These are phyloP conservation scores for Coremacera marginata DNA, from an alignment of 2,888 invertebrate genomes.

Conservation along the genomic window DNA sequence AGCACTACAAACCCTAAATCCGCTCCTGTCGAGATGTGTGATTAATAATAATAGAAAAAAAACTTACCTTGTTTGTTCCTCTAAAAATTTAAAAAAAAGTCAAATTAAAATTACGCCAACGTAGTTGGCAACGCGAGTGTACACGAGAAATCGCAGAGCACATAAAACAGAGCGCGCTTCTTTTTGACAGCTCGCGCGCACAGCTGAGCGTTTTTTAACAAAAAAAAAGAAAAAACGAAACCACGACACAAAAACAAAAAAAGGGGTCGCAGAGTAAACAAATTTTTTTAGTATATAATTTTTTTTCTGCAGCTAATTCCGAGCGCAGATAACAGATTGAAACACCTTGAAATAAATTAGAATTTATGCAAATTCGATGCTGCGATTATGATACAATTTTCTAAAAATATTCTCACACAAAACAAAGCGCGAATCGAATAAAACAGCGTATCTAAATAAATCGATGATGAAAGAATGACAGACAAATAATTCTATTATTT, in stretches of 20 bases:
- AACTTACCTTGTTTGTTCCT: background rate
- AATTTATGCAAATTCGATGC: conserved; percentile 10
- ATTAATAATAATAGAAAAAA: background rate
- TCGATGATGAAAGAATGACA: no score
- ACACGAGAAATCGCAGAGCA: background rate
- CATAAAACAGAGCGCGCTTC: background rate
- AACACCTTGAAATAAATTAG: background rate
- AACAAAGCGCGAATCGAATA: no score
- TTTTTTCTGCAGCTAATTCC: background rate
- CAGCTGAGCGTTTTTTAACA: background rate
- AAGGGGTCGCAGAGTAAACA: conserved; percentile 4
- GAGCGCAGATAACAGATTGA: background rate
- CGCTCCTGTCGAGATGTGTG: background rate
- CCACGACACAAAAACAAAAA: background rate
- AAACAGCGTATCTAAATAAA: no score
- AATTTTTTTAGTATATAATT: background rate
- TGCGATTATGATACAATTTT: conserved; percentile 11
- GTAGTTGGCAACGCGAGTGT: background rate
- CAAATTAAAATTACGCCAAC: background rate
- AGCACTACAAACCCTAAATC: background rate
- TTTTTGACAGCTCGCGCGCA: conserved; percentile 2
- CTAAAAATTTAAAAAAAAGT: background rate
- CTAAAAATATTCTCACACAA: no score
- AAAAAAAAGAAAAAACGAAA: background rate
- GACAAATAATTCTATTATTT: no score